A percentile compares a stretch with the other conserved stretches of the same genome.
These are phyloP conservation scores for Campoletis sonorensis DNA, from an alignment of 1,140 invertebrate genomes.

Conservation along the genomic window DNA sequence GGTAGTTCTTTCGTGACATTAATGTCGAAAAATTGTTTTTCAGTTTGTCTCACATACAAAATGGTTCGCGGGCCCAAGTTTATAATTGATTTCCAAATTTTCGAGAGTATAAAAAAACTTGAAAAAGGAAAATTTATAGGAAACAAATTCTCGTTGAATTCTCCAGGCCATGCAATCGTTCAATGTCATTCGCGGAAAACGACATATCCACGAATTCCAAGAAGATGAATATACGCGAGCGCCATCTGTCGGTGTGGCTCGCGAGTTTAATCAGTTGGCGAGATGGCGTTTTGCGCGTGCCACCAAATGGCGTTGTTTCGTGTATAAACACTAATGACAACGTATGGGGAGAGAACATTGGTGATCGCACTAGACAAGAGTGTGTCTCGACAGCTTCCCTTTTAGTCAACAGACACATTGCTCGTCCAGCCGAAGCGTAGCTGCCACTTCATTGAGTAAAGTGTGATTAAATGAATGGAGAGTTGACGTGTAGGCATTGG, in stretches of 20 bases:
- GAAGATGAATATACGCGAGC: neutral
- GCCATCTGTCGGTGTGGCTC: neutral
- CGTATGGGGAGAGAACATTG: neutral
- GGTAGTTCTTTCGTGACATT: too few species aligned
- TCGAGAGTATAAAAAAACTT: too few species aligned
- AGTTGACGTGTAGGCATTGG: conserved; percentile 42
- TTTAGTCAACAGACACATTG: conserved; percentile 25
- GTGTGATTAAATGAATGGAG: conserved; percentile 54
- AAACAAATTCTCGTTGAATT: too few species aligned
- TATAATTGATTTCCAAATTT: too few species aligned
- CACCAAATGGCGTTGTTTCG: conserved; percentile 14
- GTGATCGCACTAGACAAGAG: neutral
- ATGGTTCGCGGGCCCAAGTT: too few species aligned
- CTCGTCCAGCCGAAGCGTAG: neutral
- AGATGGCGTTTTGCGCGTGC: conserved; percentile 35
- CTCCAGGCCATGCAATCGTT: too few species aligned
- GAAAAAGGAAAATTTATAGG: too few species aligned
- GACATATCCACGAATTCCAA: too few species aligned
- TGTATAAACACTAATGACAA: neutral
- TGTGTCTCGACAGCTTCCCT: conserved; percentile 51
- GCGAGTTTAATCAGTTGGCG: neutral
- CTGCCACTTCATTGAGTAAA: conserved; percentile 27
- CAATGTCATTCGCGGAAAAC: too few species aligned
- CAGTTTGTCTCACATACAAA: too few species aligned
- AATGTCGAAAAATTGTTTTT: too few species aligned